These are phyloP conservation scores for Crocuta crocuta DNA, from an alignment of 2,113 vertebrate genomes.

Conservation along the genomic window DNA sequence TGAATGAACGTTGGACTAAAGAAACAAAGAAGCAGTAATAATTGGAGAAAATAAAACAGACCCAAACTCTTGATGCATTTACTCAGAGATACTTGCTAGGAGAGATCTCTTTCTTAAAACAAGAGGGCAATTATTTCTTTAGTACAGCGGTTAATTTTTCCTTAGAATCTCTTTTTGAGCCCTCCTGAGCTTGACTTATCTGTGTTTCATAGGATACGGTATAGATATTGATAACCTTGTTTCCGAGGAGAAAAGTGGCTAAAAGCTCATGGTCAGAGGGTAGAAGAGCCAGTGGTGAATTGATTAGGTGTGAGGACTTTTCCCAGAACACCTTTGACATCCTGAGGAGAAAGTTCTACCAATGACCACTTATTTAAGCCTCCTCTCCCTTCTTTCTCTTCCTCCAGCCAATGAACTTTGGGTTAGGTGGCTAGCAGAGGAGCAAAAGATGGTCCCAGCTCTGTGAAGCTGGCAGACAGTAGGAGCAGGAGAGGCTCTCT, in stretches of 20 bases:
- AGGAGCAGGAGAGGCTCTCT: neutral
- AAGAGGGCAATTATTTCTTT: neutral
- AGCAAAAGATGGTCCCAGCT: neutral
- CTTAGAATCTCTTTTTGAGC: neutral
- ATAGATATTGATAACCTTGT: neutral
- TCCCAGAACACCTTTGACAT: neutral
- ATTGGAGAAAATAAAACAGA: neutral
- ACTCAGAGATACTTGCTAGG: neutral
- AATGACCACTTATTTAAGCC: neutral
- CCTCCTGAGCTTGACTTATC: neutral
- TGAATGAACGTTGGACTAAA: neutral
- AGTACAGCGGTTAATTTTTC: neutral
- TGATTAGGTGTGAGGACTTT: neutral
- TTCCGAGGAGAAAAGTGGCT: neutral
- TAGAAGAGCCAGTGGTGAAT: neutral
- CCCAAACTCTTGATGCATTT: neutral
- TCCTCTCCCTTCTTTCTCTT: neutral
- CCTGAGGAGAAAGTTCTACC: neutral
- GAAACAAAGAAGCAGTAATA: neutral
- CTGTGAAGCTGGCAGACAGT: neutral
- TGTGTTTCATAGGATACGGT: neutral
- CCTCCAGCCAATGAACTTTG: neutral
- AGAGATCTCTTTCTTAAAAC: constrained; percentile 2
- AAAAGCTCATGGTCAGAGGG: neutral
- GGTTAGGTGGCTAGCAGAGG: neutral